phyloP scores from a whole-genome alignment of 2,113 vertebrate genomes.

The Amazona vittata region DNA sequence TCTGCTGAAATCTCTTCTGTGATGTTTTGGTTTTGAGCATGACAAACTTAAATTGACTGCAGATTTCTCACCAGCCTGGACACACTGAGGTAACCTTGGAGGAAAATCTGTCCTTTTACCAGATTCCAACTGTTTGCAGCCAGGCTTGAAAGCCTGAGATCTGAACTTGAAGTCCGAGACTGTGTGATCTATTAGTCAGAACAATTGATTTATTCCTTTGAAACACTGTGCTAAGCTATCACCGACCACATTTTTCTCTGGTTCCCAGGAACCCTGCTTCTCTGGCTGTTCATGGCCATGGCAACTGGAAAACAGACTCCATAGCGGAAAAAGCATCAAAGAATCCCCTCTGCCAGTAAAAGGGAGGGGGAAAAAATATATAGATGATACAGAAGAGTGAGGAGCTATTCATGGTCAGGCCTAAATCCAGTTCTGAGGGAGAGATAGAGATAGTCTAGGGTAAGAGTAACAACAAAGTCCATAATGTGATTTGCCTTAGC shows the following conservation, averaged over 20 bases:
- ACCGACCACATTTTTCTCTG: background rate
- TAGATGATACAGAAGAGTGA: background rate
- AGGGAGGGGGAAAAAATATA: background rate
- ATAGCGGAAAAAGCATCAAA: background rate
- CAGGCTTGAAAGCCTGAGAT: background rate
- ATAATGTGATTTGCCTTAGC: background rate
- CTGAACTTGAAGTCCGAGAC: background rate
- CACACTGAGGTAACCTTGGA: background rate
- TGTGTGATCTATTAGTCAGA: slow-evolving; percentile 7
- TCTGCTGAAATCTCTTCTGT: background rate
- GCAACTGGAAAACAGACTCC: slow-evolving; percentile 16
- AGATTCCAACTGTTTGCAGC: background rate
- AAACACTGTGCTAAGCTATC: background rate
- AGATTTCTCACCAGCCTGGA: background rate
- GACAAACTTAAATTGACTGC: background rate
- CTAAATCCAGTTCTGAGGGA: background rate
- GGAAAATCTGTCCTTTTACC: background rate
- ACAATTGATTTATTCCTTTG: slow-evolving; percentile 16
- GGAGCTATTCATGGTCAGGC: background rate
- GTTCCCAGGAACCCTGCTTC: background rate
- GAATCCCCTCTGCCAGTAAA: background rate
- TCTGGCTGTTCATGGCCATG: background rate
- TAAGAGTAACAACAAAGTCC: background rate
- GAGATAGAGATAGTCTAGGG: background rate
- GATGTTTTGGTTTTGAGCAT: background rate